Percentiles rank a stretch among this genome's conserved stretches.
Evolutionary conservation across 2,797 vertebrate species (phyloP).

Genomic region (Clarias fuscus): DNA sequence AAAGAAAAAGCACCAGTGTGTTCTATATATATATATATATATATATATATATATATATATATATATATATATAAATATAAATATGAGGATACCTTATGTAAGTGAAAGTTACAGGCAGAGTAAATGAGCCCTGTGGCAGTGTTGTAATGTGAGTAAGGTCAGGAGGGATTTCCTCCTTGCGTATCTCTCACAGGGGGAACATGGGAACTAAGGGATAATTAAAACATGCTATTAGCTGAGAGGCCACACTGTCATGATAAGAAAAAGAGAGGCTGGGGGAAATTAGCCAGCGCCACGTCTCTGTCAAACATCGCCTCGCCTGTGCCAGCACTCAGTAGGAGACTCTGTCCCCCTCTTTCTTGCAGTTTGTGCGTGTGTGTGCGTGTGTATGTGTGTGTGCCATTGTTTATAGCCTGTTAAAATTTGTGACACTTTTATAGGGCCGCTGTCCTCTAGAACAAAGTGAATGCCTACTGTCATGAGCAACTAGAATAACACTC

Average conservation of each 20-base stretch:
- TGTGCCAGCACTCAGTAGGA: conserved; percentile 51
- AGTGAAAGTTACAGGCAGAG: conserved; percentile 23
- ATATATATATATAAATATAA: too few relatives aligned
- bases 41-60: not conserved
- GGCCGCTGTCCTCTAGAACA: conserved; percentile 46
- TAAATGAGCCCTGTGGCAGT: conserved; percentile 26
- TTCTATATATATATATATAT: not conserved
- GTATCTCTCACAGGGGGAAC: conserved; percentile 56
- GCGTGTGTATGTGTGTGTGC: conserved; percentile 29
- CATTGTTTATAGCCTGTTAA: conserved; percentile 50
- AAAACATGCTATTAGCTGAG: conserved; percentile 59
- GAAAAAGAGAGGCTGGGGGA: conserved; percentile 55
- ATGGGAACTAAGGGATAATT: conserved; percentile 61
- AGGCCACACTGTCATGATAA: conserved; percentile 60
- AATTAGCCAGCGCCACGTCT: conserved; percentile 57
- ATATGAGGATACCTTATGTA: not conserved
- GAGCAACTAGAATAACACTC: conserved; percentile 43
- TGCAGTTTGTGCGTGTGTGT: conserved; percentile 16
- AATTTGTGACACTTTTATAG: conserved; percentile 54
- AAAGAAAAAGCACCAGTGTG: not conserved
- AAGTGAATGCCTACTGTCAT: conserved; percentile 48
- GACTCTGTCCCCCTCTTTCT: conserved; percentile 36
- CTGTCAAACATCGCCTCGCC: conserved; percentile 52
- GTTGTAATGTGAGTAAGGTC: conserved; percentile 53
- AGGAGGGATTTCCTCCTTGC: conserved; percentile 54